Conservation (phyloP, 2,797 vertebrate species). For the Bovichtus diacanthus region DNA sequence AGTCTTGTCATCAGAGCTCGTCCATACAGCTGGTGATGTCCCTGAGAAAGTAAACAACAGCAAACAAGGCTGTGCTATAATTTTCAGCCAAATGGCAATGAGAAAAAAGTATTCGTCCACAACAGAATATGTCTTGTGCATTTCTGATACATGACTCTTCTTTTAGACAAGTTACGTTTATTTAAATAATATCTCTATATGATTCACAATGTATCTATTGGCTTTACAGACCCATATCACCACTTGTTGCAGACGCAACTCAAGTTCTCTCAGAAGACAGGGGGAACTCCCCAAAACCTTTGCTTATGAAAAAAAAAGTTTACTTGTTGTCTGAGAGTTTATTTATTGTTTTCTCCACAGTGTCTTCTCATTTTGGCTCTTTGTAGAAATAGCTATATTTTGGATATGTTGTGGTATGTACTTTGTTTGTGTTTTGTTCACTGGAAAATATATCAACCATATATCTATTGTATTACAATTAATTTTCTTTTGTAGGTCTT, state of each 20-base stretch:
- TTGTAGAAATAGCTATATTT: background rate
- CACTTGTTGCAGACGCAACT: background rate
- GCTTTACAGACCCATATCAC: background rate
- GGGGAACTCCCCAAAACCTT: constrained; percentile 1
- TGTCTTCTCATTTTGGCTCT: background rate
- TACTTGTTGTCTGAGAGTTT: background rate
- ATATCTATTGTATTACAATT: background rate
- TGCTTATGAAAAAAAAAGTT: background rate
- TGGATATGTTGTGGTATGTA: background rate
- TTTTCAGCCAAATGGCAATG: constrained; percentile 31
- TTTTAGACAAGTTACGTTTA: background rate
- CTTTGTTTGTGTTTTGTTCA: background rate
- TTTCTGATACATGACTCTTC: constrained; percentile 7
- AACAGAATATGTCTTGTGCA: constrained; percentile 14
- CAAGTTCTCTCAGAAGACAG: background rate
- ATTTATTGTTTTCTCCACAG: background rate
- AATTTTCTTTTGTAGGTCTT: background rate
- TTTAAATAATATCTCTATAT: background rate
- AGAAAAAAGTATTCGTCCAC: constrained; percentile 1
- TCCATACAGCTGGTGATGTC: constrained; percentile 26
- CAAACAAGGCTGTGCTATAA: constrained; percentile 32
- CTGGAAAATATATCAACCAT: background rate
- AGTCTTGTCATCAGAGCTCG: constrained; percentile 15
- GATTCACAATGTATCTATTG: background rate
- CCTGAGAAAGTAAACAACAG: constrained; percentile 40